Evolutionary conservation across 2,797 vertebrate species (phyloP).

Genomic region (Sebastes umbrosus): DNA sequence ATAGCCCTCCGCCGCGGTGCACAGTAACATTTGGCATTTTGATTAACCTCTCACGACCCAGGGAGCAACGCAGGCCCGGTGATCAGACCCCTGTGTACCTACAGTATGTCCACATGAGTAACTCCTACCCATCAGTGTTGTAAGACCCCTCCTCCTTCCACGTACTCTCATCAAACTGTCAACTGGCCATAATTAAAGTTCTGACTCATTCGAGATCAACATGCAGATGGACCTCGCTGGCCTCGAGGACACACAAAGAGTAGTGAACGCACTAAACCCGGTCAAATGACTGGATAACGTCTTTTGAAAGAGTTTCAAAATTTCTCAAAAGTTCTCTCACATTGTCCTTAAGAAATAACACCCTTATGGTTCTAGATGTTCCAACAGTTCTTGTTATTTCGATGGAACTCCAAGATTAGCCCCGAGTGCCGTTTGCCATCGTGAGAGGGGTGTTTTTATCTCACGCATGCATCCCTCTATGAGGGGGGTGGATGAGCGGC

Average conservation of each 20-base stretch:
- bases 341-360: background rate
- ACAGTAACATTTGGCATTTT: slow-evolving; percentile 73
- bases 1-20: slow-evolving; percentile 39
- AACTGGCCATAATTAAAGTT: slow-evolving; percentile 77
- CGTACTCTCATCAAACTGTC: slow-evolving; percentile 77
- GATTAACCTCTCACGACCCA: slow-evolving; percentile 56
- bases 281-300: background rate
- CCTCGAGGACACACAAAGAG: background rate
- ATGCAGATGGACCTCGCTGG: background rate
- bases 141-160: slow-evolving; percentile 11
- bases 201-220: slow-evolving; percentile 37
- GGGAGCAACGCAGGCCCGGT: slow-evolving; percentile 9
- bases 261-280: background rate
- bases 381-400: background rate
- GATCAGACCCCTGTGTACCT: slow-evolving; percentile 5
- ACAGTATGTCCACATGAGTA: slow-evolving; percentile 15
- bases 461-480: background rate
- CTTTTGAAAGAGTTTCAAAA: background rate
- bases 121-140: slow-evolving; percentile 14
- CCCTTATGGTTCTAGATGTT: background rate
- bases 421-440: slow-evolving; percentile 1
- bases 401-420: background rate
- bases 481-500: slow-evolving; percentile 31
- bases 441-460: slow-evolving; percentile 22
- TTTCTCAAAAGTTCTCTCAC: background rate